Evolutionary conservation across 2,797 vertebrate genomes (phyloP).

Genomic region (Ctenochaetus hawaiiensis): DNA sequence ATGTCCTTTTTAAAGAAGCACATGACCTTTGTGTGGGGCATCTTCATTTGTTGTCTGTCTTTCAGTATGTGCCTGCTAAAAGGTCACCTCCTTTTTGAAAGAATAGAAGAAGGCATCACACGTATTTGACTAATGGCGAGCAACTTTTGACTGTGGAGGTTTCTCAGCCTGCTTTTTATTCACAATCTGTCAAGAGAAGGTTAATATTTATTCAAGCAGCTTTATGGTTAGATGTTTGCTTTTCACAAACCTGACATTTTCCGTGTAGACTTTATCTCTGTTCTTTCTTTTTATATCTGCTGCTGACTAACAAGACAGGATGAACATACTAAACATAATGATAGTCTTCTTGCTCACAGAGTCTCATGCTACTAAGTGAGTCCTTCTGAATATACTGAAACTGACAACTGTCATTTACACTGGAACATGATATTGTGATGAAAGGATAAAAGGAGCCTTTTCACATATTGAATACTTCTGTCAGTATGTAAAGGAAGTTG

Average conservation of each 20-base stretch:
- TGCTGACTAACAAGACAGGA: neutral
- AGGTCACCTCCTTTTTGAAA: slow-evolving; percentile 79
- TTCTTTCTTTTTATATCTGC: neutral
- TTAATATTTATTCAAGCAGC: slow-evolving; percentile 12
- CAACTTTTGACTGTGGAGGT: slow-evolving; percentile 44
- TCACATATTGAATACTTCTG: no score
- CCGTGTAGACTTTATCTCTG: no score
- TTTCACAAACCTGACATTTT: slow-evolving; percentile 23
- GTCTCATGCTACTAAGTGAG: neutral
- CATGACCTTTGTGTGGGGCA: slow-evolving; percentile 82
- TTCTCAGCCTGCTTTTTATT: slow-evolving; percentile 20
- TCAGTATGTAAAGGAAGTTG: no score
- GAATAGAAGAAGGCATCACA: slow-evolving; percentile 56
- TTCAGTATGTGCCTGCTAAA: slow-evolving; percentile 72
- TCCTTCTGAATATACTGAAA: neutral
- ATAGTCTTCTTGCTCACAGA: neutral
- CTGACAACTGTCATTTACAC: slow-evolving; percentile 28
- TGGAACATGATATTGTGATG: neutral
- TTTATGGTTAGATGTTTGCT: neutral
- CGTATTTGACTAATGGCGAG: slow-evolving; percentile 50
- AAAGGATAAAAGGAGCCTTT: no score
- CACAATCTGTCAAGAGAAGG: neutral
- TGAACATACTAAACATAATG: neutral
- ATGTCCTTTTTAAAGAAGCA: slow-evolving; percentile 80
- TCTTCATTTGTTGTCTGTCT: slow-evolving; percentile 84